Conservation (phyloP, 2,797 vertebrate genomes). For the Eulemur mongoz region DNA sequence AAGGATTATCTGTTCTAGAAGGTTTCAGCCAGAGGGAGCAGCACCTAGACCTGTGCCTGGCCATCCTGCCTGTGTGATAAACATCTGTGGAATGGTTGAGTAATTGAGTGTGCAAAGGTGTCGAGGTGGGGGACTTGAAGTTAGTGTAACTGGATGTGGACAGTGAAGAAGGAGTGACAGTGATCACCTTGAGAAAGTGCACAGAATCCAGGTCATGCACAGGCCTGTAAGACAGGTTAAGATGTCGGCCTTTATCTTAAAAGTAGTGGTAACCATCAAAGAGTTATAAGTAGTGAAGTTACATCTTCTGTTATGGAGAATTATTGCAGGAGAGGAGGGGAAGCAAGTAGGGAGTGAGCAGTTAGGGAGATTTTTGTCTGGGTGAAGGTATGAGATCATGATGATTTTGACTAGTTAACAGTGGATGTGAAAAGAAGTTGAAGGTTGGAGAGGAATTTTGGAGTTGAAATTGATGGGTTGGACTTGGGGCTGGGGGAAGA, state of each 20-base stretch:
- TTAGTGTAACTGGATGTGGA: background rate
- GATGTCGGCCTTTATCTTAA: background rate
- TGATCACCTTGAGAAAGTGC: background rate
- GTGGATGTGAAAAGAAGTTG: background rate
- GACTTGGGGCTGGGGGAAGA: background rate
- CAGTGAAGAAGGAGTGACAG: too few species aligned
- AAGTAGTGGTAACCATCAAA: background rate
- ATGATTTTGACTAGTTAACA: background rate
- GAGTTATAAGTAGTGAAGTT: background rate
- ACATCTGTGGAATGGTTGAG: background rate
- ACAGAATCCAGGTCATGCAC: background rate
- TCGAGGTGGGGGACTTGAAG: background rate
- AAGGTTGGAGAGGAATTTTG: background rate
- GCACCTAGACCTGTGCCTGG: background rate
- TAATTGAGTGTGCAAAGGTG: background rate
- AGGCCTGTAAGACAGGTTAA: background rate
- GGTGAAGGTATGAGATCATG: background rate
- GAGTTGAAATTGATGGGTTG: background rate
- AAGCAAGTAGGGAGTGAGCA: background rate
- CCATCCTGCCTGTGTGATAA: background rate
- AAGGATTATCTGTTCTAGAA: background rate
- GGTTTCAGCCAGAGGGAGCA: background rate
- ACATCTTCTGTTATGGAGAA: background rate
- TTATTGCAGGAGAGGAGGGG: background rate
- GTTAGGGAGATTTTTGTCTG: background rate